A percentile compares a stretch with the other conserved stretches of the same genome.
These are phyloP conservation scores for Falco rusticolus DNA, from an alignment of 2,797 vertebrate genomes.

Conservation along the genomic window DNA sequence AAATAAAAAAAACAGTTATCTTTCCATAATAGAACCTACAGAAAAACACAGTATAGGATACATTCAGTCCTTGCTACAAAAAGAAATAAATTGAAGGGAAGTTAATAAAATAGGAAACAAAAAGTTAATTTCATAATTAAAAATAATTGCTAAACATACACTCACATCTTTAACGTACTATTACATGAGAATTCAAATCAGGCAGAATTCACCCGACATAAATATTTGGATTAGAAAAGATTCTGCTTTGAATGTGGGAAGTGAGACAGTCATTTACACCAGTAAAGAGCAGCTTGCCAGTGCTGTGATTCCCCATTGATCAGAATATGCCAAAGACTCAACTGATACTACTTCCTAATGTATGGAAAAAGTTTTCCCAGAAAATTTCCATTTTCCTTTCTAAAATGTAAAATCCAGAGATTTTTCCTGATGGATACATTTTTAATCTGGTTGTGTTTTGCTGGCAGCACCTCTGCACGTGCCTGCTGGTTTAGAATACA, in stretches of 20 bases:
- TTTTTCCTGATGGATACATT: neutral
- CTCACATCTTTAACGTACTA: neutral
- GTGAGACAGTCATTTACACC: neutral
- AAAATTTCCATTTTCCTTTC: neutral
- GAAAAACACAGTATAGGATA: neutral
- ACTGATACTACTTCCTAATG: neutral
- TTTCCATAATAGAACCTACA: neutral
- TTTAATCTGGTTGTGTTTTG: neutral
- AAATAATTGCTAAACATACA: neutral
- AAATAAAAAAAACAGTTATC: neutral
- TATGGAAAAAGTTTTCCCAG: accelerated
- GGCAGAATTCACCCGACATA: neutral
- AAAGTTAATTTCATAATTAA: neutral
- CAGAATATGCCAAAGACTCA: neutral
- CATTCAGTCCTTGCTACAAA: neutral
- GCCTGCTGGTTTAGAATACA: accelerated
- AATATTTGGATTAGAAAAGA: neutral
- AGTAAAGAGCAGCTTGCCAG: neutral
- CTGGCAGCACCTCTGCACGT: neutral
- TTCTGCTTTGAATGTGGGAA: neutral
- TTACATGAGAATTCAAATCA: neutral
- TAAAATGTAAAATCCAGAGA: neutral
- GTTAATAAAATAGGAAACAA: neutral
- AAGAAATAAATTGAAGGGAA: neutral
- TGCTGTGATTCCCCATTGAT: neutral